phyloP scores from a whole-genome alignment of 2,888 invertebrate species.

The Dynastes hyllus region DNA sequence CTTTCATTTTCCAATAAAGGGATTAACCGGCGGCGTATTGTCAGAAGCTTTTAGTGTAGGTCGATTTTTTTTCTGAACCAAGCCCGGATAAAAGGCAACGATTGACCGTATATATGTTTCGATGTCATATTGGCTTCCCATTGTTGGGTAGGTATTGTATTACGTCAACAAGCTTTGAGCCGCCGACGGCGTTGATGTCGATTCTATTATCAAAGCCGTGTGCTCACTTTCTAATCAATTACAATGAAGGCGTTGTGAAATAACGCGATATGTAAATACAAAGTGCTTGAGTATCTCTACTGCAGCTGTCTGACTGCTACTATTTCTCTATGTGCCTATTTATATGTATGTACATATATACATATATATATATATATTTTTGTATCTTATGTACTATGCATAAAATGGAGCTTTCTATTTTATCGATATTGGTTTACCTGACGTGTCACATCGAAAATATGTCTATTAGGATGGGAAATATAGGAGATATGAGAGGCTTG shows the following conservation, averaged over 20 bases:
- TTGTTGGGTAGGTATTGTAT: constrained; percentile 1
- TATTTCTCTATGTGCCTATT: too few relatives aligned
- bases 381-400: neutral
- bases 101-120: constrained; percentile 9
- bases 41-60: constrained; percentile 11
- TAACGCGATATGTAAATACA: constrained; percentile 7
- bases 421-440: neutral
- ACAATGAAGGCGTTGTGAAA: constrained; percentile 8
- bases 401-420: neutral
- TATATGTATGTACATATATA: too few relatives aligned
- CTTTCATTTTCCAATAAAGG: too few relatives aligned
- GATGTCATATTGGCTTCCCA: neutral
- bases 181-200: neutral
- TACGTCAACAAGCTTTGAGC: constrained; percentile 23
- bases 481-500: neutral
- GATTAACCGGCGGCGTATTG: neutral
- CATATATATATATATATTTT: neutral
- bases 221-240: neutral
- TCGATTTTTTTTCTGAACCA: constrained; percentile 1
- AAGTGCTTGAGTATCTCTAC: neutral
- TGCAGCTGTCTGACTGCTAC: too few relatives aligned
- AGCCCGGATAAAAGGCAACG: neutral
- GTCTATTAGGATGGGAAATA: neutral
- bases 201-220: neutral
- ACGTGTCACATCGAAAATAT: neutral